Conservation (phyloP, 1,140 invertebrate genomes). For the Archegozetes longisetosus region DNA sequence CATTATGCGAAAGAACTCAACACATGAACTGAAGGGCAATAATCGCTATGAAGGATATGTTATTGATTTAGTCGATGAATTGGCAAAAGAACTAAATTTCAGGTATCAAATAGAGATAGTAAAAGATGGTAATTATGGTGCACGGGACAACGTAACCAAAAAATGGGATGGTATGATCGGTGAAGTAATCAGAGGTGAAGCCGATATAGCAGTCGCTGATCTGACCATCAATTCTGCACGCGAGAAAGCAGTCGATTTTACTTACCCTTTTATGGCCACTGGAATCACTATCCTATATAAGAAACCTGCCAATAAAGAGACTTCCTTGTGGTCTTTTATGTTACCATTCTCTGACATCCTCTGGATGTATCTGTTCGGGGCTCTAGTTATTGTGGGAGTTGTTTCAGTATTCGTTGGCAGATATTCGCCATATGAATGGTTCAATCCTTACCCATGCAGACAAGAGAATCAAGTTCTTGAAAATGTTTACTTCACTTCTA, state of each 20-base stretch:
- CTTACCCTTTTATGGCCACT: constrained; percentile 88
- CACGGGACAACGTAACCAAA: constrained; percentile 33
- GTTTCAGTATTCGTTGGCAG: constrained; percentile 32
- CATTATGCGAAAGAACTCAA: constrained; percentile 15
- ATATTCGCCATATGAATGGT: constrained; percentile 32
- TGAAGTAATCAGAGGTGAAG: constrained; percentile 57
- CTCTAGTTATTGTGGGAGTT: constrained; percentile 31
- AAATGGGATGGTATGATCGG: constrained; percentile 75
- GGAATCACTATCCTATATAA: constrained; percentile 32
- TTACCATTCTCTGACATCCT: constrained; percentile 33
- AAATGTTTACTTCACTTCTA: constrained; percentile 30
- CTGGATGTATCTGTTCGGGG: constrained; percentile 30
- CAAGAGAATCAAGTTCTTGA: constrained; percentile 19
- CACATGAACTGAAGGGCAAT: constrained; percentile 36
- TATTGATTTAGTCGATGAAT: constrained; percentile 33
- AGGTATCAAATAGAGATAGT: constrained; percentile 45
- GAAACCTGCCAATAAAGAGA: constrained; percentile 26
- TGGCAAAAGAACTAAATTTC: constrained; percentile 46
- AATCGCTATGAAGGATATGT: constrained; percentile 33
- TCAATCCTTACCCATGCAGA: constrained; percentile 22
- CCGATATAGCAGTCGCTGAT: constrained; percentile 81
- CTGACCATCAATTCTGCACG: constrained; percentile 83
- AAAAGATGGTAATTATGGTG: constrained; percentile 54
- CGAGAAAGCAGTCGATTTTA: constrained; percentile 78
- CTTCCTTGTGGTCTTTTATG: constrained; percentile 31